Conservation (phyloP, 2,888 invertebrate genomes). For the Campoplex capitator region DNA sequence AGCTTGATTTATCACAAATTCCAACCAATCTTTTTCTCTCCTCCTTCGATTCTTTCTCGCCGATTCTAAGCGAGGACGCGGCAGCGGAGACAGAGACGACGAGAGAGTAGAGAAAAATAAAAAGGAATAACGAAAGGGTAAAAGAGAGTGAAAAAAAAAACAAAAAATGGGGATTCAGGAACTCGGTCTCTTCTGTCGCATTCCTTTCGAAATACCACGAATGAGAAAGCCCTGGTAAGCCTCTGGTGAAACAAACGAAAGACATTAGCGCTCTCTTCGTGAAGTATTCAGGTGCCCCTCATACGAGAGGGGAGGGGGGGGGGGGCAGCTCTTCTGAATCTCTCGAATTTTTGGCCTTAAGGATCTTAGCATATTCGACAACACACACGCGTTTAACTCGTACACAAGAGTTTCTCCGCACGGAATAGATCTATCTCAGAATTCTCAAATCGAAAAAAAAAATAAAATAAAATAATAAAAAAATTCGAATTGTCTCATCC, state of each 20-base stretch:
- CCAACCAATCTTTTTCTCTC: slow-evolving; percentile 35
- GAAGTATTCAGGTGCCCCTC: slow-evolving; percentile 50
- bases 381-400: neutral
- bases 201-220: slow-evolving; percentile 70
- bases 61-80: slow-evolving; percentile 10
- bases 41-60: slow-evolving; percentile 2
- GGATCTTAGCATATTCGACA: slow-evolving; percentile 52
- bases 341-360: slow-evolving; percentile 53
- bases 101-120: slow-evolving; percentile 6
- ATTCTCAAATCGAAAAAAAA: neutral
- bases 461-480: neutral
- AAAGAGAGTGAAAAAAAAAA: neutral
- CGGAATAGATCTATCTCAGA: slow-evolving; percentile 24
- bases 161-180: slow-evolving; percentile 62
- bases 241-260: slow-evolving; percentile 72
- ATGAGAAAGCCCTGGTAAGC: slow-evolving; percentile 6
- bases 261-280: slow-evolving; percentile 68
- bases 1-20: slow-evolving; percentile 60
- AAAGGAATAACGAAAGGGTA: neutral
- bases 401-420: neutral
- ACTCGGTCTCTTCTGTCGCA: slow-evolving; percentile 67
- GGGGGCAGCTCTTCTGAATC: neutral
- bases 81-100: neutral
- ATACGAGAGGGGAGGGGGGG: neutral
- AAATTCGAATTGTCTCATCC: neutral